Conservation (phyloP, 2,797 vertebrate species). For the Cheirogaleus major region DNA sequence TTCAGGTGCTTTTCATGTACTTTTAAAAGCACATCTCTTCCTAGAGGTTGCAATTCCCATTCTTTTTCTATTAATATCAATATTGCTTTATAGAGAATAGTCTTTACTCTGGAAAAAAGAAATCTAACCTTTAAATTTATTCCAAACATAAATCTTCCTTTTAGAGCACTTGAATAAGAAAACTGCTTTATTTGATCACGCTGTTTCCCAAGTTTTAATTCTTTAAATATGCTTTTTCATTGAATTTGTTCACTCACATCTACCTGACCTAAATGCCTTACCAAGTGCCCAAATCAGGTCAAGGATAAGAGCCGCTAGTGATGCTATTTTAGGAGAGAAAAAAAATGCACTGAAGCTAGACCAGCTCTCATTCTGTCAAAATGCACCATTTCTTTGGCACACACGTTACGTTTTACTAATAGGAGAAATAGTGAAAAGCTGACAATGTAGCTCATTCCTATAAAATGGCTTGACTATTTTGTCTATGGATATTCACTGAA, state of each 20-base stretch:
- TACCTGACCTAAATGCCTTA: conserved; percentile 26
- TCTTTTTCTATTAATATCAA: not conserved
- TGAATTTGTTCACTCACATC: conserved; percentile 21
- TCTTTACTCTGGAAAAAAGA: not conserved
- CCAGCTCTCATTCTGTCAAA: conserved; percentile 56
- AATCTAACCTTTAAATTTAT: not conserved
- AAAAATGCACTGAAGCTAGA: conserved; percentile 25
- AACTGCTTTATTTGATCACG: not conserved
- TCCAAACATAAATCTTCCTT: conserved; percentile 10
- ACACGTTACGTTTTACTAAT: conserved; percentile 17
- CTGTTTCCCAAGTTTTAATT: not conserved
- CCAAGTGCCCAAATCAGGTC: conserved; percentile 45
- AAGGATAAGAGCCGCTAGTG: not conserved
- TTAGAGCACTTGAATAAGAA: not conserved
- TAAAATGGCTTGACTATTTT: conserved; percentile 72
- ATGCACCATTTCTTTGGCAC: conserved; percentile 11
- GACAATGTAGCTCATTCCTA: conserved; percentile 40
- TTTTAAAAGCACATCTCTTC: conserved; percentile 9
- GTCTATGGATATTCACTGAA: conserved; percentile 67
- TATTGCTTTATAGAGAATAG: conserved; percentile 8
- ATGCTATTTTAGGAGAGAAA: conserved; percentile 50
- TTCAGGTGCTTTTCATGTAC: not conserved
- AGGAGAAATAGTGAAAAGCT: conserved; percentile 64
- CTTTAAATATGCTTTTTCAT: conserved; percentile 10
- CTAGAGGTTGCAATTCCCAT: not conserved